Base-by-base conservation (phyloP, 2,797 vertebrate species). In the Sciurus vulgaris region DNA sequence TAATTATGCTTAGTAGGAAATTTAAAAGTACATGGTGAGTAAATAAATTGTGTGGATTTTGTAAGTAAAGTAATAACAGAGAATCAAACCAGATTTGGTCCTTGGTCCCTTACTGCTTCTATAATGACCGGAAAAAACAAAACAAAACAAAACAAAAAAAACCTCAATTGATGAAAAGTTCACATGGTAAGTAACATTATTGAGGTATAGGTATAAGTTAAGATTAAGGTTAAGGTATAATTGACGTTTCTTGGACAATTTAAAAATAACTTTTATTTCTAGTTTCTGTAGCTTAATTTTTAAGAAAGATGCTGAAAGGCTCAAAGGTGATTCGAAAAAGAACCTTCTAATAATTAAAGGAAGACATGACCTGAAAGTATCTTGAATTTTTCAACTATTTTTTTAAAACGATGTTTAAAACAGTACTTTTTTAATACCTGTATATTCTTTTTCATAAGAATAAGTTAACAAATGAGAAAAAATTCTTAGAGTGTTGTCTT, bases 371-470 rank as follows among this genome's bases (percentile, higher is more conserved):
- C 12, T 51, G 44, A 56, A 89, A 65, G 7, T 70, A 67, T 47
- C 61, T 41, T 89, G 9, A 74, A 14, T 47, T 89, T 90, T 20
- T 54, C 35, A 91, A 26, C 65, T 76, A 56, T 70, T 90, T 86
- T 38, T 86, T 79, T 59, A 72, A 81, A 87, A 79, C 20, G 2
- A 15, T 61, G 24, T 38, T 44, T 81, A 26, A 15, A 87, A 85
- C 30, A 38, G 9, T 81, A 30, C 51, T 67, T 95, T 82, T 73
- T 1, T 74, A 38, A 54, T 77, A 47, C 4, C 3, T 85, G 3
- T 30, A 7, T 85, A 24, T 84, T 97, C 35, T 54, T 18, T 94
- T 97, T 96, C 30, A 67, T 59, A 84, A 77, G 47, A 91, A 85
- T 69, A 85, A 49, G 67, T 78, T 74, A 79, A 82, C 35, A 82